These are phyloP conservation scores for Oryzias javanicus DNA, from an alignment of 2,113 vertebrate species.

Conservation along the genomic window DNA sequence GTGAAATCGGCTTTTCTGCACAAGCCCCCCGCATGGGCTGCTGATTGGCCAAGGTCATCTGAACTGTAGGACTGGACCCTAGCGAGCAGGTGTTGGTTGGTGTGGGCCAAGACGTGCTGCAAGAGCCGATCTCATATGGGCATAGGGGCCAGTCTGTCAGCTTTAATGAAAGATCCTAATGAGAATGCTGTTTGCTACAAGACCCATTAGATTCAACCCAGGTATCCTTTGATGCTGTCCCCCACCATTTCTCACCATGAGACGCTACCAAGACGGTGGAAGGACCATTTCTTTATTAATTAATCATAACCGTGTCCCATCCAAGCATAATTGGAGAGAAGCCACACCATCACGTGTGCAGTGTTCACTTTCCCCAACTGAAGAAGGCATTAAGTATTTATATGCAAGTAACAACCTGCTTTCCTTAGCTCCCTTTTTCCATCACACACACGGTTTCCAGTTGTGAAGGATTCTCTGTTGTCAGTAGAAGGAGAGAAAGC, in stretches of 20 bases:
- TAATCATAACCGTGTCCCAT: slow-evolving; percentile 95
- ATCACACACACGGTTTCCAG: slow-evolving; percentile 54
- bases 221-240: slow-evolving; percentile 98
- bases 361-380: slow-evolving; percentile 77
- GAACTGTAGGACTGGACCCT: slow-evolving; percentile 69
- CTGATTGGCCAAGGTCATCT: slow-evolving; percentile 93
- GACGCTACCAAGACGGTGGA: slow-evolving; percentile 88
- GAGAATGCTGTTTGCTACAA: slow-evolving; percentile 88
- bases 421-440: slow-evolving; percentile 59
- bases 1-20: slow-evolving; percentile 75
- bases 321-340: slow-evolving; percentile 96
- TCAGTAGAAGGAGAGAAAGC: slow-evolving; percentile 29
- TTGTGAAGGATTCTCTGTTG: slow-evolving; percentile 58
- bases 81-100: slow-evolving; percentile 65
- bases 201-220: slow-evolving; percentile 92
- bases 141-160: slow-evolving; percentile 84
- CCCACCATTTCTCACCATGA: slow-evolving; percentile 75
- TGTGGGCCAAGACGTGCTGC: slow-evolving; percentile 69
- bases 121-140: slow-evolving; percentile 80
- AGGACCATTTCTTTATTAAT: slow-evolving; percentile 97
- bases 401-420: slow-evolving; percentile 89
- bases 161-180: slow-evolving; percentile 93
- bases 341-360: slow-evolving; percentile 90
- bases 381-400: slow-evolving; percentile 98
- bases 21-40: slow-evolving; percentile 78